Base-by-base conservation (phyloP, 2,113 vertebrate genomes). In the Calypte anna region DNA sequence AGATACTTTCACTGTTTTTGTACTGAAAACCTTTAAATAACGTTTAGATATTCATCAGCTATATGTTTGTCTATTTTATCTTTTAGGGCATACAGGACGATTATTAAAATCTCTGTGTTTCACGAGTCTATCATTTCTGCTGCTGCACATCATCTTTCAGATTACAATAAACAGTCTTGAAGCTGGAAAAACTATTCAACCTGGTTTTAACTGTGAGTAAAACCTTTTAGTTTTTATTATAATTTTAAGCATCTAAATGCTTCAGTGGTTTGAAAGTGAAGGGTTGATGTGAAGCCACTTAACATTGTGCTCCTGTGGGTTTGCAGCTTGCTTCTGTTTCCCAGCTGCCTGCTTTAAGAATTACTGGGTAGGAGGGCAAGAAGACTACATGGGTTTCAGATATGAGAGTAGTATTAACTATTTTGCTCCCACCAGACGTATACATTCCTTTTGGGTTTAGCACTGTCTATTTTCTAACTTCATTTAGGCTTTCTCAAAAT, bases 61-160 rank as follows among this genome's bases (percentile, higher is more conserved):
- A 3, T 53, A 24, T 90, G 21, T 44, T 23, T 88, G 72, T 54
- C 10, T 59, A 44, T 96, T 95, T 98, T 93, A 36, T 97, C 73
- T 97, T 94, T 68, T 94, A 99, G 99, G 99, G 90, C 98, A 99
- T 96, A 99, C 99, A 40, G 99, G 99, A 92, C 98, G 98, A 82
- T 97, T 99, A 97, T 97, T 99, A 96, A 99, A 98, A 98, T 99
- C 99, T 69, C 98, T 99, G 90, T 99, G 99, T 98, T 98, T 99
- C 97, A 98, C 97, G 97, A 99, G 99, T 97, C 93, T 99, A 77
- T 99, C 98, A 94, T 99, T 99, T 97, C 98, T 99, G 97, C 96
- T 99, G 91, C 97, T 99, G 79, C 99, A 99, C 97, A 98, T 99
- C 97, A 98, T 99, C 98, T 99, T 99, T 97, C 99, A 99, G 97